A percentile compares a stretch with the other conserved stretches of the same genome.
phyloP scores from a whole-genome alignment of 2,888 invertebrate genomes.

The Gastrophysa polygoni region DNA sequence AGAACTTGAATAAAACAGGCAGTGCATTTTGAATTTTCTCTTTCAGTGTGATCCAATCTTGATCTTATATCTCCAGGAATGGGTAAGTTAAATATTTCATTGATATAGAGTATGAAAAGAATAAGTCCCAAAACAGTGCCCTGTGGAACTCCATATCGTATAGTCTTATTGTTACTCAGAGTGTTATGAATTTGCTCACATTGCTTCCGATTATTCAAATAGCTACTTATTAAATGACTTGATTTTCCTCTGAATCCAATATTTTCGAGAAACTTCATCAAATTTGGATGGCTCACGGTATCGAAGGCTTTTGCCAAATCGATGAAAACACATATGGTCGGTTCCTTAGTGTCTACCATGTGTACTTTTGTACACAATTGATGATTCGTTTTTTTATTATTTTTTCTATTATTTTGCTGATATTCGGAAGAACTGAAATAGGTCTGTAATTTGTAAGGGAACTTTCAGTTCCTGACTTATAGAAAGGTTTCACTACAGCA shows the following conservation, averaged over 20 bases:
- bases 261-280: conserved; percentile 12
- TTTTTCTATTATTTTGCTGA: conserved; percentile 4
- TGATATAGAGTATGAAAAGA: conserved; percentile 2
- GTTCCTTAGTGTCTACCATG: conserved; percentile 5
- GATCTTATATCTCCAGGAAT: conserved; percentile 9
- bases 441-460: background rate
- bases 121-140: background rate
- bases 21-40: conserved; percentile 11
- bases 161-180: conserved; percentile 4
- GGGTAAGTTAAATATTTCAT: conserved; percentile 5
- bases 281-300: conserved; percentile 12
- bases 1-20: conserved; percentile 1
- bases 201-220: conserved; percentile 6
- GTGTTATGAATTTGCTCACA: conserved; percentile 10
- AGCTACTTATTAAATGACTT: background rate
- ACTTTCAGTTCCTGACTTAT: background rate
- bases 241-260: conserved; percentile 15
- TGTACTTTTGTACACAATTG: no score
- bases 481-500: conserved; percentile 5
- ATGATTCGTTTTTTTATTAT: background rate
- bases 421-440: conserved; percentile 1
- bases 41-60: conserved; percentile 8
- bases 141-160: conserved; percentile 11
- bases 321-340: conserved; percentile 13
- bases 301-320: conserved; percentile 18